A percentile compares a stretch with the other conserved stretches of the same genome.
Conservation (phyloP, 2,888 invertebrate genomes). For the Habroteleia sp. region DNA sequence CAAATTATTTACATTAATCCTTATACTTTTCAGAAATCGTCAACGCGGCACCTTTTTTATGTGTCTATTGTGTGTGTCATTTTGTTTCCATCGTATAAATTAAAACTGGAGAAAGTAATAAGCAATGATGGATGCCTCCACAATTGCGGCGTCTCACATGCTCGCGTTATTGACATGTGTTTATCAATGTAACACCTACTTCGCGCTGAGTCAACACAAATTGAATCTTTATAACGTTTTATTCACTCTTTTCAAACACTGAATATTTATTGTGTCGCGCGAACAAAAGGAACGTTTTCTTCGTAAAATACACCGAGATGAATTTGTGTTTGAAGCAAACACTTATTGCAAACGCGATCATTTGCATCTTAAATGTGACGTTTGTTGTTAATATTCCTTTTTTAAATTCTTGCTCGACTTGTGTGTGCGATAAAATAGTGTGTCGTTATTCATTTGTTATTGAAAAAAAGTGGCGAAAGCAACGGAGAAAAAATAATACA, state of each 20-base stretch:
- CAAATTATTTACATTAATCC: conserved; percentile 1
- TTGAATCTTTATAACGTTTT: conserved; percentile 26
- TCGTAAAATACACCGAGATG: neutral
- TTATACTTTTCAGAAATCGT: neutral
- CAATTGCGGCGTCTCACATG: conserved; percentile 2
- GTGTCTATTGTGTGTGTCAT: neutral
- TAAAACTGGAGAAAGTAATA: conserved; percentile 2
- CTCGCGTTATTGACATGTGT: conserved; percentile 18
- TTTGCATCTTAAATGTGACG: too few relatives aligned
- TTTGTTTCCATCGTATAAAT: conserved; percentile 10
- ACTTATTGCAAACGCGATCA: too few relatives aligned
- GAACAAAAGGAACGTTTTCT: neutral
- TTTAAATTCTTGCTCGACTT: too few relatives aligned
- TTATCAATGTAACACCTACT: conserved; percentile 21
- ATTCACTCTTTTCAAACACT: conserved; percentile 5
- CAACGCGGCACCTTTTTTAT: neutral
- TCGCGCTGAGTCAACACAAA: conserved; percentile 18
- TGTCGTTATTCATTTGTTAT: neutral
- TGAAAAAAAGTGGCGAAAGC: neutral
- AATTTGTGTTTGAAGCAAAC: too few relatives aligned
- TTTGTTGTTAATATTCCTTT: too few relatives aligned
- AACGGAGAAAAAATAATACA: neutral
- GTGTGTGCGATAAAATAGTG: neutral
- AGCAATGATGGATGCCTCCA: conserved; percentile 10
- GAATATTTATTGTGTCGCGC: conserved; percentile 7